Evolutionary conservation across 2,888 invertebrate species (phyloP), one percentile per base, ranked within the genome.

Genomic region (Lutraria lutraria): DNA sequence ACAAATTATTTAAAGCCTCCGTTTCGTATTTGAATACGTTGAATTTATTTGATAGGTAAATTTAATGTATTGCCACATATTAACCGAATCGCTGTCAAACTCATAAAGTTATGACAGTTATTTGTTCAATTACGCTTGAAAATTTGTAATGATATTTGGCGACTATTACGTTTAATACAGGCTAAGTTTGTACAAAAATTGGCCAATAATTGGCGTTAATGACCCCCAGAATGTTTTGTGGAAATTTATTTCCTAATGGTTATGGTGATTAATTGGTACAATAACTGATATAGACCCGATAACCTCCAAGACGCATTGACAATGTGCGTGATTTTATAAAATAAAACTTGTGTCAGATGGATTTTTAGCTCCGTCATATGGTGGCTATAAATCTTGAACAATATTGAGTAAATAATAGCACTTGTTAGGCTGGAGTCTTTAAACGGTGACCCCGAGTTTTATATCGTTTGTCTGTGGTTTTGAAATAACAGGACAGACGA

Each of bases 201-300:
- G 76, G 79, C 79, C 68, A 83, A 83, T 84, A 84, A 87, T 89
- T 89, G 86, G 81, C 54, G 31, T 81, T 87, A 89, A 87, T 83
- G 81, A 84, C 60, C 60, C 56, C 25, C n/a, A 1, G 60, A 60
- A 52, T 60, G 72, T 82, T 85, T 85, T 81, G 81, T 88, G n/a
- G 60, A 80, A 87, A 63, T 89, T 84, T 68, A 87, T 87, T 81
- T 82, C 87, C 87, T 82, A 68, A 85, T 72, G 60, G 82, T 82
- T 83, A 87, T 87, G 80, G 68, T 83, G 91, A 88, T 88, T 88
- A 89, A 89, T 91, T 91, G 87, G 31, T 81, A 85, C 85, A 89
- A 86, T 91, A 91, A 89, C 91, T 86, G 87, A 85, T 91, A 68
- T 79, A 87, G 34, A 91, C 91, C 60, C 72, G 85, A 88, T 91